Evolutionary conservation across 2,888 invertebrate genomes (phyloP), one percentile per base, ranked within the genome.

Genomic region (Heliconius charithonia): DNA sequence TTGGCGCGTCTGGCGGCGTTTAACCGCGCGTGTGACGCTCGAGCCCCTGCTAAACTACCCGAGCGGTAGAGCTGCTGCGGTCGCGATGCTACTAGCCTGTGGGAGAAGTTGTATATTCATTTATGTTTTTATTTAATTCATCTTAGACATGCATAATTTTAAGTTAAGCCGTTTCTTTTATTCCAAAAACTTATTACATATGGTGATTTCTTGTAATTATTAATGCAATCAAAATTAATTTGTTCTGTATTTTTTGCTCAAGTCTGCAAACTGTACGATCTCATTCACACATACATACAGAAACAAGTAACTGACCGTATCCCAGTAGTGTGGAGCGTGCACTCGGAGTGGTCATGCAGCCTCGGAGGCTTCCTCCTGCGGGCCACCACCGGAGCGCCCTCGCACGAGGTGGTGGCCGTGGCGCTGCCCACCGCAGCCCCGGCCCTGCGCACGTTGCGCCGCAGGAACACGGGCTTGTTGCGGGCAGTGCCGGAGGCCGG

Each of bases 41-140:
- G 86, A 16, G 93, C 93, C 0, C 88, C 86, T 19, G 84, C 81
- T 27, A 94, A 87, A 1, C 91, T 85, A 0, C 94, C 94, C 22
- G 88, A 85, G 78, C 91, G 90, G 88, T 93, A 94, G 69, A 93
- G 85, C 59, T 88, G 87, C 69, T 92, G 91, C 63, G 93, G 91
- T 0, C 93, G 87, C 79, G 90, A 88, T 51, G 91, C 90, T 25
- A 94, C 87, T 56, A 91, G 81, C 4, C 91, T 89, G 82, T 82
- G 82, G 19, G 63, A 51, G 32, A 7, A 37, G 56, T 19, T 32
- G 0, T 27, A 0, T 66, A 22, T 29, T 29, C 0, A 25, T 25
- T 12, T 12, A 62, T 62, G 10, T 62, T n/a, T n/a, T 25, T 25
- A 25, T 62, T 62, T 7, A 51, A 7, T 51, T 7, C 19, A 19